Percentiles rank a stretch among this genome's conserved stretches.
phyloP scores from a whole-genome alignment of 2,888 invertebrate genomes.

The Drosophila villosipedis region DNA sequence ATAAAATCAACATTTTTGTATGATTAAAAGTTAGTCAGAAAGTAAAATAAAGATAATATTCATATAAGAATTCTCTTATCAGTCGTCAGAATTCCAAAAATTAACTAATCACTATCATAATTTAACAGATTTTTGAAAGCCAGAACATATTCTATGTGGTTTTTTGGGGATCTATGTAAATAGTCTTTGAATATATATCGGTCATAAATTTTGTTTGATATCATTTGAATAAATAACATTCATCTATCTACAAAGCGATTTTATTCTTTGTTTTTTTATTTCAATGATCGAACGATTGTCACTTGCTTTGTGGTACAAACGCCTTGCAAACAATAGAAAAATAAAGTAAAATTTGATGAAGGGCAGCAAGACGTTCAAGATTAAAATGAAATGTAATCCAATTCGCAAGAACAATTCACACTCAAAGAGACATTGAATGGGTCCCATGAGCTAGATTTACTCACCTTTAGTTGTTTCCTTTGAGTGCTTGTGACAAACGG shows the following conservation, averaged over 20 bases:
- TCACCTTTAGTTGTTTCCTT: conserved; percentile 34
- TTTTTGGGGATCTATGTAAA: background rate
- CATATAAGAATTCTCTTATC: background rate
- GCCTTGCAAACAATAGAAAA: background rate
- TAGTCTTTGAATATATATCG: background rate
- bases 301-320: background rate
- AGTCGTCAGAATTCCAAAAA: background rate
- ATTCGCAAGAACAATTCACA: conserved; percentile 29
- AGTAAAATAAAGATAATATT: background rate
- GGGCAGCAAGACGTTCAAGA: conserved; percentile 34
- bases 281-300: background rate
- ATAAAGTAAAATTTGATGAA: background rate
- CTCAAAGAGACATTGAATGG: conserved; percentile 39
- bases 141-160: background rate
- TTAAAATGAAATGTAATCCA: conserved; percentile 44
- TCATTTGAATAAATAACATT: background rate
- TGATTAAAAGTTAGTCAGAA: background rate
- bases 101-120: background rate
- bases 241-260: background rate
- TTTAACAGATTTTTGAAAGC: background rate
- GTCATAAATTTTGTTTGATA: background rate
- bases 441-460: conserved; percentile 63
- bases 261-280: background rate
- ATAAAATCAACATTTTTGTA: background rate
- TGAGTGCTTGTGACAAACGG: conserved; percentile 38